phyloP scores from a whole-genome alignment of 2,113 vertebrate species.

The Amblyopsis rosae region DNA sequence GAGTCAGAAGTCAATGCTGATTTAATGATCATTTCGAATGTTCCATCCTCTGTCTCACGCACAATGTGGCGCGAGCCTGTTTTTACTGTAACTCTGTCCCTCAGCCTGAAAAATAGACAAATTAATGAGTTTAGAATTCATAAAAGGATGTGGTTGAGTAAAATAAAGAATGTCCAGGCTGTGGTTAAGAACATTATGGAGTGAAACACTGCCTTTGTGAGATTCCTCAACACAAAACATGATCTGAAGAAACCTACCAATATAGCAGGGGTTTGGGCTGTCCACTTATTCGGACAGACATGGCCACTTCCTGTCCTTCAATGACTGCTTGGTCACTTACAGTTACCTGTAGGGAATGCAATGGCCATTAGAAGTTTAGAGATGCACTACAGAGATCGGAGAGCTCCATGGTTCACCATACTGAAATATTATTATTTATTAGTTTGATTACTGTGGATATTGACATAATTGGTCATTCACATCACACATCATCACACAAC shows the following conservation, averaged over 20 bases:
- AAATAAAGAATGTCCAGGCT: background rate
- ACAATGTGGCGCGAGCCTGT: slow-evolving; percentile 80
- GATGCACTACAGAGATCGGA: slow-evolving; percentile 3
- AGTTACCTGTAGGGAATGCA: slow-evolving; percentile 75
- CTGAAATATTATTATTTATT: no score
- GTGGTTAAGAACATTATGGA: background rate
- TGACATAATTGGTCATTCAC: background rate
- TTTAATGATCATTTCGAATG: slow-evolving; percentile 85
- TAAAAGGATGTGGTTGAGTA: background rate
- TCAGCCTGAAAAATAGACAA: slow-evolving; percentile 79
- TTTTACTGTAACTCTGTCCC: slow-evolving; percentile 92
- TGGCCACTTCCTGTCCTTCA: slow-evolving; percentile 92
- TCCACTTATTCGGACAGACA: slow-evolving; percentile 87
- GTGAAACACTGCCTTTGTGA: background rate
- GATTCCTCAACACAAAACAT: background rate
- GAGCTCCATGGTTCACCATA: no score
- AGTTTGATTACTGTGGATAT: no score
- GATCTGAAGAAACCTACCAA: slow-evolving; percentile 81
- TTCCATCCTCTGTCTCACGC: slow-evolving; percentile 78
- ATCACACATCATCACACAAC: slow-evolving; percentile 18
- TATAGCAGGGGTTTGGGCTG: slow-evolving; percentile 97
- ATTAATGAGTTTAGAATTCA: no score
- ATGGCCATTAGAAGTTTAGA: slow-evolving; percentile 27
- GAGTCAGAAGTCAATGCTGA: slow-evolving; percentile 80
- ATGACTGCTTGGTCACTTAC: slow-evolving; percentile 86